Evolutionary conservation across 2,888 invertebrate genomes (phyloP), one percentile per base, ranked within the genome.

Genomic region (Drosophila helvetica): DNA sequence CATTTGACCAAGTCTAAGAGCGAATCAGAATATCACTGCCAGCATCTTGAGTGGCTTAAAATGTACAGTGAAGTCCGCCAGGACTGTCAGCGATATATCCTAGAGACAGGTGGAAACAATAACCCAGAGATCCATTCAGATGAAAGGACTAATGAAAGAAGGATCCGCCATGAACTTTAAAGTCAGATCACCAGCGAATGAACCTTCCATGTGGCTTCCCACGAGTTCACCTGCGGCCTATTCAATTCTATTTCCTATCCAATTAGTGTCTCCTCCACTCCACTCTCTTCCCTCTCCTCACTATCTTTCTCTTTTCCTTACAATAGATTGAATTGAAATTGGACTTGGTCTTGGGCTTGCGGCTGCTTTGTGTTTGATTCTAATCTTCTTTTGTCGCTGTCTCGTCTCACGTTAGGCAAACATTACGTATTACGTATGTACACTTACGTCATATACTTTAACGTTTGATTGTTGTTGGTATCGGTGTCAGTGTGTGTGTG

Each of bases 331-430:
- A 66, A 66, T 66, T 67, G 66, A 66, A 66, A 67, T 66, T 42
- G 56, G 51, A 64, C 51, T 64, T 63, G 51, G 51, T 27, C 15
- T 64, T 63, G 51, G 51, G 19, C 38, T n/a, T n/a, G 38, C 48
- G 62, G 62, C 62, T 61, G 65, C 19, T 67, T 66, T 66, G 38
- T 66, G 56, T 66, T 67, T 43, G 67, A 38, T 67, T 56, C 67
- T 56, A 66, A 66, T 66, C 66, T 67, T 67, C 38, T 66, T 66
- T 66, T 42, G 54, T 55, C 48, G 62, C 62, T 60, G 4, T 30
- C 66, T 48, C n/a, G 53, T 38, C 55, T 67, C 77, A 67, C 81
- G 81, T 81, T 80, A 81, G 76, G 79, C 79, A 78, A 80, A 85
- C 77, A 83, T 76, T 80, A 69, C 80, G 78, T 80, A 75, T 80